Conservation (phyloP, 2,113 vertebrate species). For the Struthidea cinerea region DNA sequence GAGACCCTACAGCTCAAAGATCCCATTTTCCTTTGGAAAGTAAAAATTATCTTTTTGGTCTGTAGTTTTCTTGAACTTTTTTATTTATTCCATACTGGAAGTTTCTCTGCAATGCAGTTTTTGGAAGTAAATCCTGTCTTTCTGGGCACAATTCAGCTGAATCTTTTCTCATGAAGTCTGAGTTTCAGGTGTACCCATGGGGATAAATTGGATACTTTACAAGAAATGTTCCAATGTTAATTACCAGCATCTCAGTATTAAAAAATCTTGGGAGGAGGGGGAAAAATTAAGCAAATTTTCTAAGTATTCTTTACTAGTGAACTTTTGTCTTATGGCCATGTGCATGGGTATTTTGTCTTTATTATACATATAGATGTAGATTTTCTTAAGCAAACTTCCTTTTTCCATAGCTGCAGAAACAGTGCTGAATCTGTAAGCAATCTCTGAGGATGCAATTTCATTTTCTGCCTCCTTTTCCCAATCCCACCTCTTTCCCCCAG, state of each 20-base stretch:
- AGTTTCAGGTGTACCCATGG: neutral
- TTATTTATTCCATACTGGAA: neutral
- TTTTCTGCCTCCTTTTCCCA: neutral
- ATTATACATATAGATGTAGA: neutral
- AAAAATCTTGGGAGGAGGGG: fast-evolving
- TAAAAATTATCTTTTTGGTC: neutral
- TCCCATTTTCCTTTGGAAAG: neutral
- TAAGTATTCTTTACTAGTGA: neutral
- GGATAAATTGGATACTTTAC: neutral
- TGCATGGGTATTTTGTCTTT: neutral
- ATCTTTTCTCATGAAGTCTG: neutral
- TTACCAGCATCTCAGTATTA: neutral
- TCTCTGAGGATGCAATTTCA: neutral
- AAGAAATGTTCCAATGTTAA: neutral
- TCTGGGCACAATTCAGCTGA: neutral
- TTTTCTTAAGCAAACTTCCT: neutral
- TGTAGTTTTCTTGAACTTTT: neutral
- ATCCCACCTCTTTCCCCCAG: neutral
- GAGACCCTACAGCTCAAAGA: neutral
- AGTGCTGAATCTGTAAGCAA: neutral
- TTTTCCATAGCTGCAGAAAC: neutral
- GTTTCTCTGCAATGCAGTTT: neutral
- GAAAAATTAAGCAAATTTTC: neutral
- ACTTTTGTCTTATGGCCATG: neutral
- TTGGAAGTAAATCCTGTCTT: neutral